Evolutionary conservation across 1,140 invertebrate genomes (phyloP).

Genomic region (Sarcophaga peregrina): DNA sequence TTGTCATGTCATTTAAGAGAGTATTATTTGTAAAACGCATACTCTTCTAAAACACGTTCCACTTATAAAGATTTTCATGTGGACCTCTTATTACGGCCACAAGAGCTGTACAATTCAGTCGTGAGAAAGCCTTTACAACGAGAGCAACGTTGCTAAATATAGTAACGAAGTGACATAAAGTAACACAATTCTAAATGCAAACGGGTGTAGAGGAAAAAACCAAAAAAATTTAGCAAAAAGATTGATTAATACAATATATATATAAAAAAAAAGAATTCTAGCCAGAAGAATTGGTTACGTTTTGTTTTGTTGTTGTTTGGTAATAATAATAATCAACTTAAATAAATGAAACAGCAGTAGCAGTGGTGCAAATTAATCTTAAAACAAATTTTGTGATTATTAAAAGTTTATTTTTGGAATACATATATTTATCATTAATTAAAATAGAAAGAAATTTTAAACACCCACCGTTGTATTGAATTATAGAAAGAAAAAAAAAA

Average conservation of each 20-base stretch:
- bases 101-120: constrained; percentile 32
- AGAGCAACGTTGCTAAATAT: constrained; percentile 24
- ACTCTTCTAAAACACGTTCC: neutral
- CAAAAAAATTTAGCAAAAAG: neutral
- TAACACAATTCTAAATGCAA: constrained; percentile 8
- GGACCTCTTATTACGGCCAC: neutral
- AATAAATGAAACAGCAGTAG: neutral
- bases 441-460: neutral
- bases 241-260: constrained; percentile 2
- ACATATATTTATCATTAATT: neutral
- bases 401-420: neutral
- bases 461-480: constrained; percentile 38
- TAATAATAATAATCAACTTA: neutral
- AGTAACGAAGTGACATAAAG: neutral
- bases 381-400: constrained; percentile 17
- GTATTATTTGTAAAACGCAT: neutral
- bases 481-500: neutral
- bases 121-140: constrained; percentile 32
- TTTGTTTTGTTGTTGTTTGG: neutral
- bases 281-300: neutral
- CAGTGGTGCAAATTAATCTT: constrained; percentile 1
- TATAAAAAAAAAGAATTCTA: neutral
- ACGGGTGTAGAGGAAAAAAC: constrained; percentile 27
- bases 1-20: neutral
- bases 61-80: neutral